These are phyloP conservation scores for Heliconius cydno DNA, from an alignment of 2,888 invertebrate species.

Conservation along the genomic window DNA sequence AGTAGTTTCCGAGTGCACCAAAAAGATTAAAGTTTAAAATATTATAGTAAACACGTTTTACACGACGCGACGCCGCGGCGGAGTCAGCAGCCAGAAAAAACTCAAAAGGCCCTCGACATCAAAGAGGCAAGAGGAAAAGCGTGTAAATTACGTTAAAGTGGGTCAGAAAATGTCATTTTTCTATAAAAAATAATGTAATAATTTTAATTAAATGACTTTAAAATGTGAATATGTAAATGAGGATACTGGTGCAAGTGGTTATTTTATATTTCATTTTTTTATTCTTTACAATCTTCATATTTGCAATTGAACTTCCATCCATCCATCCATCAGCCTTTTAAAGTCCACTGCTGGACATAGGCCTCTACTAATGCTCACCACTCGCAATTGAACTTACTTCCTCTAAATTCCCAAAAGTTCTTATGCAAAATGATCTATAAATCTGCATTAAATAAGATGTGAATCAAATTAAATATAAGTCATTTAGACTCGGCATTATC, in stretches of 20 bases:
- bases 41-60: constrained; percentile 25
- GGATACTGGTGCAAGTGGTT: background rate
- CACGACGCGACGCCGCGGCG: constrained; percentile 1
- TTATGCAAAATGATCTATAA: background rate
- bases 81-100: constrained; percentile 8
- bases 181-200: constrained; percentile 16
- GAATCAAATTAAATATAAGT: background rate
- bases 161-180: constrained; percentile 23
- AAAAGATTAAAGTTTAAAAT: constrained; percentile 9
- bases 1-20: background rate
- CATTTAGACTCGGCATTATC: background rate
- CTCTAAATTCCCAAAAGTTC: background rate
- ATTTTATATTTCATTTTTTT: background rate
- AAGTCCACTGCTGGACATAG: no score
- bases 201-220: constrained; percentile 10
- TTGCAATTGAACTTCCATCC: no score
- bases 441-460: background rate
- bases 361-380: no score
- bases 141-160: constrained; percentile 33
- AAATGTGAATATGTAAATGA: background rate
- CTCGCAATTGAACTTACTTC: background rate
- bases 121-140: constrained; percentile 28
- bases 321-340: no score
- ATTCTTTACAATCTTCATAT: no score
- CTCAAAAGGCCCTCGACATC: constrained; percentile 31